Percentiles rank a stretch among this genome's conserved stretches.
Evolutionary conservation across 2,113 vertebrate genomes (phyloP).

Genomic region (Syngnathus floridae): DNA sequence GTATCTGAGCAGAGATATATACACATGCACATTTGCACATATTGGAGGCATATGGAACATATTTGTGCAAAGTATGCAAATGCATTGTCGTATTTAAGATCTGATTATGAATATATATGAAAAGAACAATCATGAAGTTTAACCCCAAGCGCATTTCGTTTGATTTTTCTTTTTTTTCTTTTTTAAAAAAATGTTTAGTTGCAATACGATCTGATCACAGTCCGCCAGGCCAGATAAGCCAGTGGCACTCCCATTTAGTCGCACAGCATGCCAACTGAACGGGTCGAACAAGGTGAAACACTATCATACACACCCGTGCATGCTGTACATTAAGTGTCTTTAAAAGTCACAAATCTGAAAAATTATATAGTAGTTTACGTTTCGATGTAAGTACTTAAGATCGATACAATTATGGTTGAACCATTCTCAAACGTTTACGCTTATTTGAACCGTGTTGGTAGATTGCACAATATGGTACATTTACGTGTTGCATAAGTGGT

Average conservation of each 20-base stretch:
- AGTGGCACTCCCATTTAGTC: conserved; percentile 10
- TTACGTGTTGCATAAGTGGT: neutral
- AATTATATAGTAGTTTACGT: too few species aligned
- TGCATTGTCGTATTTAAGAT: neutral
- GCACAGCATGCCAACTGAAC: conserved; percentile 17
- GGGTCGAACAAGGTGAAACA: conserved; percentile 37
- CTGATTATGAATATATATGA: neutral
- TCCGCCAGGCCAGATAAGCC: conserved; percentile 10
- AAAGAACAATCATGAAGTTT: neutral
- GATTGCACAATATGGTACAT: conserved; percentile 10
- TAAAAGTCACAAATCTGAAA: neutral
- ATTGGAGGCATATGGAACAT: neutral
- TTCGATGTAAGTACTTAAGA: neutral
- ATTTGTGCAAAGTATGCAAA: neutral
- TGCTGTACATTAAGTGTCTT: neutral
- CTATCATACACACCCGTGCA: neutral
- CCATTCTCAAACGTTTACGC: neutral
- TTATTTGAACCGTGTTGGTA: neutral
- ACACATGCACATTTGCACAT: neutral
- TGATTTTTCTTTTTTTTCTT: neutral
- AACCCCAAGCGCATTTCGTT: neutral
- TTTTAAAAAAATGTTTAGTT: too few species aligned
- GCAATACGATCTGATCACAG: conserved; percentile 31
- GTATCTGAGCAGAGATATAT: conserved; percentile 39
- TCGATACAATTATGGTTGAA: neutral